phyloP scores from a whole-genome alignment of 2,113 vertebrate species.

The Gobio gobio region DNA sequence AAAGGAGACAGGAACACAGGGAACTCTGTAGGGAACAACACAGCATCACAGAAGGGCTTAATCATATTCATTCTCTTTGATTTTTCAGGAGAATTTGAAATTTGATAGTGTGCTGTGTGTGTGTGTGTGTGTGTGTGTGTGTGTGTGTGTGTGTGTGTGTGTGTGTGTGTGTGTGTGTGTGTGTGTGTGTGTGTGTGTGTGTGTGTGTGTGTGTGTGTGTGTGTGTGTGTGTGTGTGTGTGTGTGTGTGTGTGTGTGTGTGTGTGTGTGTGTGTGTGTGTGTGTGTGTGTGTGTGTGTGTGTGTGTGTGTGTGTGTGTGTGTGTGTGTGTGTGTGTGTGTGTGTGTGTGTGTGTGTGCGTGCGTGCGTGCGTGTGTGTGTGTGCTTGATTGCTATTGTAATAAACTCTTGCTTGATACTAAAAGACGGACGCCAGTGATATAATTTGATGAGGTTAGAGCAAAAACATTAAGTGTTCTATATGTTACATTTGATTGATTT shows the following conservation, averaged over 20 bases:
- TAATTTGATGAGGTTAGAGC: background rate
- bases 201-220: slow-evolving; percentile 32
- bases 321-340: slow-evolving; percentile 29
- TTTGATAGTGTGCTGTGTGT: slow-evolving; percentile 20
- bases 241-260: slow-evolving; percentile 23
- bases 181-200: slow-evolving; percentile 1
- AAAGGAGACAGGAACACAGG: slow-evolving; percentile 20
- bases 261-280: slow-evolving; percentile 27
- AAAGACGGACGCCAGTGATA: slow-evolving; percentile 12
- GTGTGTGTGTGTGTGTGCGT: slow-evolving; percentile 28
- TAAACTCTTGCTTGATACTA: slow-evolving; percentile 31
- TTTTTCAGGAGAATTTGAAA: slow-evolving; percentile 45
- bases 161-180: slow-evolving; percentile 21
- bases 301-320: background rate
- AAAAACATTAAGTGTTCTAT: background rate
- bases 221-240: slow-evolving; percentile 28
- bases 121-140: slow-evolving; percentile 29
- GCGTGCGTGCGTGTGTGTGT: slow-evolving; percentile 12
- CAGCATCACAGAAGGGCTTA: slow-evolving; percentile 41
- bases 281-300: slow-evolving; percentile 23
- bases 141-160: slow-evolving; percentile 24
- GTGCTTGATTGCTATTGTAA: slow-evolving; percentile 7
- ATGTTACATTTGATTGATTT: background rate
- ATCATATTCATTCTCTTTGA: slow-evolving; percentile 13
- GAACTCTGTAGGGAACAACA: slow-evolving; percentile 9